A percentile compares a stretch with the other conserved stretches of the same genome.
phyloP scores from a whole-genome alignment of 2,888 invertebrate species.

The Carcina quercana region DNA sequence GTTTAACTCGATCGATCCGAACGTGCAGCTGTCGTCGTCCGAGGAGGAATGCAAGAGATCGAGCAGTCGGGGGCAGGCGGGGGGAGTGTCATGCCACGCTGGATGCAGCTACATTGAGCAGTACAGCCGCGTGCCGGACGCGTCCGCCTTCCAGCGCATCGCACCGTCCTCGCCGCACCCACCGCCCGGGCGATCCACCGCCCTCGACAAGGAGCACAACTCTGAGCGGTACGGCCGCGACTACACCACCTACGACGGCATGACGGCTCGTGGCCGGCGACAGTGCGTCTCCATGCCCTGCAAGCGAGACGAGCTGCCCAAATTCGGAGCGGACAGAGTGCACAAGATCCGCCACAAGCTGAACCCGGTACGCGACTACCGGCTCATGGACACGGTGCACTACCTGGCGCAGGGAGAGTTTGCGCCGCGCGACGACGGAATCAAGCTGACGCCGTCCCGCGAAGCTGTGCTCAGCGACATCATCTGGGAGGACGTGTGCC shows the following conservation, averaged over 20 bases:
- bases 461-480: conserved; percentile 67
- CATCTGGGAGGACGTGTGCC: conserved; percentile 66
- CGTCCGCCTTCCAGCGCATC: conserved; percentile 60
- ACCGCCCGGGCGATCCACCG: conserved; percentile 52
- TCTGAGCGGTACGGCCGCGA: conserved; percentile 65
- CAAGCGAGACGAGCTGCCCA: conserved; percentile 50
- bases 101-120: conserved; percentile 62
- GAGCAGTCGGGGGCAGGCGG: conserved; percentile 31
- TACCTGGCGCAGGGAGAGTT: conserved; percentile 68
- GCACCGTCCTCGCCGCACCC: conserved; percentile 45
- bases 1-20: conserved; percentile 46
- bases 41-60: conserved; percentile 43
- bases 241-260: conserved; percentile 62
- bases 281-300: conserved; percentile 61
- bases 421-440: conserved; percentile 64
- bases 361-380: conserved; percentile 62
- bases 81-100: conserved; percentile 32
- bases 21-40: conserved; percentile 44
- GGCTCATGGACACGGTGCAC: conserved; percentile 66
- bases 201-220: conserved; percentile 58
- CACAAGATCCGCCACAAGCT: conserved; percentile 63
- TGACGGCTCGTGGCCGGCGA: conserved; percentile 56
- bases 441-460: conserved; percentile 60
- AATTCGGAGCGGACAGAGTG: conserved; percentile 57
- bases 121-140: conserved; percentile 61